These are phyloP conservation scores for Netelia inedita DNA, from an alignment of 2,888 invertebrate species.

Conservation along the genomic window DNA sequence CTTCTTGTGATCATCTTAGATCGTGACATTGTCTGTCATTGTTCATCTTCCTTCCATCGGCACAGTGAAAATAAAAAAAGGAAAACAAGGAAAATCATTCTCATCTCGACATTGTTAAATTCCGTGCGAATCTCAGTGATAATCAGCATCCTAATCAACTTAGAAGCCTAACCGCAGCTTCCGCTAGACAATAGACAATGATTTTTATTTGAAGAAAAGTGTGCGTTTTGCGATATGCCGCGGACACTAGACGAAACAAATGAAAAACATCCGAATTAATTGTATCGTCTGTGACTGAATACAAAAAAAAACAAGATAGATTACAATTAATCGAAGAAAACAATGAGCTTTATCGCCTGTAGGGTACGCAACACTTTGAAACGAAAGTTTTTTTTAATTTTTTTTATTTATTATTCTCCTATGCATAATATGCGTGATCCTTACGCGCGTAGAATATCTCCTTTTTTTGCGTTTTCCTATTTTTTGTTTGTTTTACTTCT, in stretches of 20 bases:
- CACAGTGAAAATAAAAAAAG: background rate
- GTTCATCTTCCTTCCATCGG: background rate
- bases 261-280: background rate
- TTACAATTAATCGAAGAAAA: background rate
- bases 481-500: conserved; percentile 21
- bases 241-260: conserved; percentile 22
- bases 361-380: conserved; percentile 57
- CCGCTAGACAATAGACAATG: conserved; percentile 51
- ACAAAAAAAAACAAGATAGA: conserved; percentile 27
- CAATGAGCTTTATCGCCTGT: conserved; percentile 56
- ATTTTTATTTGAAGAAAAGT: conserved; percentile 3
- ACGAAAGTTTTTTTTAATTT: conserved; percentile 20
- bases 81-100: background rate
- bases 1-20: background rate
- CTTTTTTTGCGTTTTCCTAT: conserved; percentile 53
- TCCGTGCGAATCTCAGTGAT: background rate
- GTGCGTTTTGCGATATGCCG: conserved; percentile 29
- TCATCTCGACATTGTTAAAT: background rate
- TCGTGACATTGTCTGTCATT: background rate
- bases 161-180: conserved; percentile 46
- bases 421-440: conserved; percentile 46
- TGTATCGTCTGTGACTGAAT: conserved; percentile 28
- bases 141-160: background rate
- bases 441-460: conserved; percentile 53
- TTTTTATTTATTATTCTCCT: conserved; percentile 3